Evolutionary conservation across 2,797 vertebrate species (phyloP).

Genomic region (Pachyuromys duprasi): DNA sequence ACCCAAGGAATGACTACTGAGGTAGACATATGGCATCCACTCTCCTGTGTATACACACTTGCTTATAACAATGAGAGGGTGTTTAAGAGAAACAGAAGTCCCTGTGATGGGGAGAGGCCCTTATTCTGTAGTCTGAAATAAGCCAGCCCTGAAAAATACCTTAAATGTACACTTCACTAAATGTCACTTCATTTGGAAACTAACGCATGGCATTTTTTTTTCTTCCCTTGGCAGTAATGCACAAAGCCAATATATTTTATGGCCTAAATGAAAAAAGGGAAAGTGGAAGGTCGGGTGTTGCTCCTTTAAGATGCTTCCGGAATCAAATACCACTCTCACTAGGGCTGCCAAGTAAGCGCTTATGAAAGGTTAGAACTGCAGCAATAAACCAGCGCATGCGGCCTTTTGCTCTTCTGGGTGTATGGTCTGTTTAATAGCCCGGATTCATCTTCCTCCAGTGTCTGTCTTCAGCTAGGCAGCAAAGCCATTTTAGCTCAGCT

Average conservation of each 20-base stretch:
- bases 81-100: not conserved
- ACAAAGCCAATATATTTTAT: constrained; percentile 74
- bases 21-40: not conserved
- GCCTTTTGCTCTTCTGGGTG: constrained; percentile 61
- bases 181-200: constrained; percentile 71
- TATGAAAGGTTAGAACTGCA: constrained; percentile 74
- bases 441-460: constrained; percentile 52
- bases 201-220: constrained; percentile 49
- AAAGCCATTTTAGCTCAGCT: constrained; percentile 12
- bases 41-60: not conserved
- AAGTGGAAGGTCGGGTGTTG: not conserved
- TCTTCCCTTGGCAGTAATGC: constrained; percentile 55
- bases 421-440: not conserved
- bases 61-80: not conserved
- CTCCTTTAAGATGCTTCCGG: constrained; percentile 72
- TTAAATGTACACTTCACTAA: constrained; percentile 61
- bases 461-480: constrained; percentile 7
- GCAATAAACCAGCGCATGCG: constrained; percentile 38
- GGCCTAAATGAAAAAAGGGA: constrained; percentile 64
- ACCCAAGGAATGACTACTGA: not conserved
- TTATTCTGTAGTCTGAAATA: not conserved
- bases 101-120: constrained; percentile 9
- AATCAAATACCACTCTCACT: constrained; percentile 64
- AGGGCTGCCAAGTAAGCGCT: constrained; percentile 75
- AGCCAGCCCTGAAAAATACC: constrained; percentile 55